These are phyloP conservation scores for Caenorhabditis sp. DNA, from an alignment of 2,888 invertebrate species.

Conservation along the genomic window DNA sequence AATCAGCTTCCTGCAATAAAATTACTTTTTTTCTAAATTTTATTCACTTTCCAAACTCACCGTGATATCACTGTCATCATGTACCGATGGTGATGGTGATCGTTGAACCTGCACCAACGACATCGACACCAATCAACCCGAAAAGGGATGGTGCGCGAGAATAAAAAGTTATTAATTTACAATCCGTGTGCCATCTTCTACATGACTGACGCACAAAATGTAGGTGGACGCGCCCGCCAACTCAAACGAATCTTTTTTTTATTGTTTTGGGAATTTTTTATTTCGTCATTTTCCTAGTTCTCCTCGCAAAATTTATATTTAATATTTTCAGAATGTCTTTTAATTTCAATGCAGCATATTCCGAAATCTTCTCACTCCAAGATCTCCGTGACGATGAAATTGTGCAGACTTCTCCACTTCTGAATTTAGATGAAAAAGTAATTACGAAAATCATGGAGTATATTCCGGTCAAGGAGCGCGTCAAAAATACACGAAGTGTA, in stretches of 20 bases:
- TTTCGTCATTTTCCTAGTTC: not conserved
- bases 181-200: not conserved
- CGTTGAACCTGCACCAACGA: constrained; percentile 61
- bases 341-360: not conserved
- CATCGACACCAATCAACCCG: constrained; percentile 25
- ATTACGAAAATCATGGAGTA: constrained; percentile 32
- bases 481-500: constrained; percentile 19
- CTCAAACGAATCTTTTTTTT: not conserved
- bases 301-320: not conserved
- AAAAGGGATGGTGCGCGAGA: not conserved
- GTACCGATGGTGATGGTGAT: constrained; percentile 55
- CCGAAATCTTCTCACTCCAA: constrained; percentile 9
- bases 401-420: constrained; percentile 20
- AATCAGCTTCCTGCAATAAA: constrained; percentile 18
- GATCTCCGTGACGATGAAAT: constrained; percentile 17
- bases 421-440: constrained; percentile 27
- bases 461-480: constrained; percentile 43
- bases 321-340: not conserved
- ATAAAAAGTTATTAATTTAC: not conserved
- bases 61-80: constrained; percentile 40
- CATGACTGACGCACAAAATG: not conserved
- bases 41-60: constrained; percentile 31
- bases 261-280: not conserved
- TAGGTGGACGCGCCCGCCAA: not conserved
- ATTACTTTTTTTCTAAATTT: not conserved